Percentiles rank a stretch among this genome's conserved stretches.
Conservation (phyloP, 2,888 invertebrate species). For the Caenorhabditis virilis region DNA sequence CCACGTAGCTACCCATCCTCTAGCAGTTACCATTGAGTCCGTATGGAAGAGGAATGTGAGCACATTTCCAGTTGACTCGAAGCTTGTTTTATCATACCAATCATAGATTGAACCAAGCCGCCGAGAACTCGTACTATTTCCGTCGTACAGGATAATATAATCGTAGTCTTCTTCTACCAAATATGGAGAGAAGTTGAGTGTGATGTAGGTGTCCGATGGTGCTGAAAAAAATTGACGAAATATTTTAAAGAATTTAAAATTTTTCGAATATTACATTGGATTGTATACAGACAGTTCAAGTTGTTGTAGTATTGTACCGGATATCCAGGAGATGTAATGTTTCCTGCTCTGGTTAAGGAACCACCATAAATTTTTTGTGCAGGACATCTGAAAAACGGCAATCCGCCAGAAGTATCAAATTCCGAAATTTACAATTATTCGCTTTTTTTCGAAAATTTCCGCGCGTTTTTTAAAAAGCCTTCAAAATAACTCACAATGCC, state of each 20-base stretch:
- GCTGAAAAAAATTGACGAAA: too few species aligned
- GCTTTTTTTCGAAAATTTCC: too few species aligned
- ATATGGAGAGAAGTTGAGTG: constrained; percentile 95
- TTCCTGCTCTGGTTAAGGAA: constrained; percentile 4
- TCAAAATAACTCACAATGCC: too few species aligned
- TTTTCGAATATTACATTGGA: too few species aligned
- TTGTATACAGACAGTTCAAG: constrained; percentile 5
- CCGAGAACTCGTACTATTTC: not conserved
- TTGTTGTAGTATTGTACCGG: constrained; percentile 10
- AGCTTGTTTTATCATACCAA: not conserved
- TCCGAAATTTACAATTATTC: not conserved
- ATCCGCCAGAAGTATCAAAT: not conserved
- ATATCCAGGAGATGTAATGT: constrained; percentile 8
- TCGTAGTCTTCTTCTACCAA: constrained; percentile 98
- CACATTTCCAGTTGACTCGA: not conserved
- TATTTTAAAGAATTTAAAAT: too few species aligned
- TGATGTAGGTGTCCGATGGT: constrained; percentile 80
- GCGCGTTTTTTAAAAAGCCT: too few species aligned
- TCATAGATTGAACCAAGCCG: not conserved
- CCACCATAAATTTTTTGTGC: constrained; percentile 1
- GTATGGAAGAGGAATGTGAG: constrained; percentile 5
- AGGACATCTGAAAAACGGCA: not conserved
- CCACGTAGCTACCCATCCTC: constrained; percentile 4
- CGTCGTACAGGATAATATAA: constrained; percentile 76
- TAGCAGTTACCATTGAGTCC: not conserved